Evolutionary conservation across 2,888 invertebrate species (phyloP).

Genomic region (Ditula angustiorana): DNA sequence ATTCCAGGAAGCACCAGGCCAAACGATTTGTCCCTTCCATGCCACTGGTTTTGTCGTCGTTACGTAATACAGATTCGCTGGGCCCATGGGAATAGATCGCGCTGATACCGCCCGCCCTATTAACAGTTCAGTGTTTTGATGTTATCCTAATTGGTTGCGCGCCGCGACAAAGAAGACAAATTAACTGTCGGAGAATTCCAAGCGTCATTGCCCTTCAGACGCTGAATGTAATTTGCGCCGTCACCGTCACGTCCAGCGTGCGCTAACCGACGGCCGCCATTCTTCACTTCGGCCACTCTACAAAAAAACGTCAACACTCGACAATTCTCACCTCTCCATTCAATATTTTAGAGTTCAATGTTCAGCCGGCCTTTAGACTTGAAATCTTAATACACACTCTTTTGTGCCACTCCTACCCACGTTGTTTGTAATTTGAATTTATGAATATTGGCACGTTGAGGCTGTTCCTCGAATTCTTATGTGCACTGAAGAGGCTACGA

Average conservation of each 20-base stretch:
- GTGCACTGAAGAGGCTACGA: constrained; percentile 47
- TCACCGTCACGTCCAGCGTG: constrained; percentile 38
- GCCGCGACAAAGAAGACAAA: constrained; percentile 52
- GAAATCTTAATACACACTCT: constrained; percentile 65
- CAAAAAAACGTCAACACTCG: constrained; percentile 47
- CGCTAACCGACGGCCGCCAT: constrained; percentile 50
- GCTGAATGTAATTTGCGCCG: constrained; percentile 63
- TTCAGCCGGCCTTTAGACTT: constrained; percentile 53
- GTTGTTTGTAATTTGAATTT: constrained; percentile 54
- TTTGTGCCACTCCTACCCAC: constrained; percentile 55
- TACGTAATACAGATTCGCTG: constrained; percentile 47
- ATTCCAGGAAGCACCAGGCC: constrained; percentile 64
- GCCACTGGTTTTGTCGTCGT: constrained; percentile 65
- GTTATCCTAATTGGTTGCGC: constrained; percentile 49
- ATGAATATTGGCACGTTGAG: constrained; percentile 59
- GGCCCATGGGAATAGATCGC: constrained; percentile 12
- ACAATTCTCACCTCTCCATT: constrained; percentile 54
- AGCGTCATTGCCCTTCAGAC: constrained; percentile 64
- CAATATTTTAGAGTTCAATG: constrained; percentile 47
- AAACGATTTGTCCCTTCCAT: constrained; percentile 77
- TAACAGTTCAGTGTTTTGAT: constrained; percentile 44
- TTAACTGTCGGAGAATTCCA: constrained; percentile 59
- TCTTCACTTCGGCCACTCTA: constrained; percentile 46
- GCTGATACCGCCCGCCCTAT: constrained; percentile 1
- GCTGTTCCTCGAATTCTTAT: constrained; percentile 55